Percentiles rank a stretch among this genome's conserved stretches.
These are phyloP conservation scores for Synanthedon formicaeformis DNA, from an alignment of 2,888 invertebrate genomes.

Conservation along the genomic window DNA sequence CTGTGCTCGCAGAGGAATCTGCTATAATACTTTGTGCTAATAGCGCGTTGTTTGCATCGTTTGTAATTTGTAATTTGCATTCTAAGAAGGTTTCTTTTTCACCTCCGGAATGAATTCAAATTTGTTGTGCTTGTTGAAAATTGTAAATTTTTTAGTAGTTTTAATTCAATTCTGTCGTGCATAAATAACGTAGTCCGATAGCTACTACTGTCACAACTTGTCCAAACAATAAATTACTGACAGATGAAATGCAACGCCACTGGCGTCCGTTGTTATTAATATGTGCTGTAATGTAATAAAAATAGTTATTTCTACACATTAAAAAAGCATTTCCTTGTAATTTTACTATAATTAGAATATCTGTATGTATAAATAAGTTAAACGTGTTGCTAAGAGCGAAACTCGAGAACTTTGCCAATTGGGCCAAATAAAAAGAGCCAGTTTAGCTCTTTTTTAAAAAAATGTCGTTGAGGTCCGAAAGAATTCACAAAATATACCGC, in stretches of 20 bases:
- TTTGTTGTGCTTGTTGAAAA: slow-evolving; percentile 2
- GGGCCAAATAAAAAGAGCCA: too few relatives aligned
- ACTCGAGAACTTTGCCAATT: too few relatives aligned
- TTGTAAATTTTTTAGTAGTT: slow-evolving; percentile 12
- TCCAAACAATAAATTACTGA: slow-evolving; percentile 35
- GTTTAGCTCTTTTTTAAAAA: too few relatives aligned
- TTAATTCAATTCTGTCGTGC: slow-evolving; percentile 21
- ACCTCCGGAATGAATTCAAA: not conserved
- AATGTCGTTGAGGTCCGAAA: too few relatives aligned
- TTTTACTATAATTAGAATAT: too few relatives aligned
- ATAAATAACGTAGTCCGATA: slow-evolving; percentile 34
- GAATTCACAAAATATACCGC: too few relatives aligned
- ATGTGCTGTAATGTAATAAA: slow-evolving; percentile 13
- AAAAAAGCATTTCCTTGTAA: too few relatives aligned
- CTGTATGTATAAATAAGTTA: too few relatives aligned
- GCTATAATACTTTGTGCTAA: slow-evolving; percentile 2
- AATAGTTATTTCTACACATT: not conserved
- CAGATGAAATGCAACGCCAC: slow-evolving; percentile 33
- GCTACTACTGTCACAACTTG: slow-evolving; percentile 28
- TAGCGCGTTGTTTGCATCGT: slow-evolving; percentile 7
- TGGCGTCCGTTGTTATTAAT: slow-evolving; percentile 16
- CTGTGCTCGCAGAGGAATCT: not conserved
- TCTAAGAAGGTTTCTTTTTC: not conserved
- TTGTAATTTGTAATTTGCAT: slow-evolving; percentile 1
- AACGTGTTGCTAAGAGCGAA: too few relatives aligned